phyloP scores from a whole-genome alignment of 2,113 vertebrate species.

The Python bivittatus region DNA sequence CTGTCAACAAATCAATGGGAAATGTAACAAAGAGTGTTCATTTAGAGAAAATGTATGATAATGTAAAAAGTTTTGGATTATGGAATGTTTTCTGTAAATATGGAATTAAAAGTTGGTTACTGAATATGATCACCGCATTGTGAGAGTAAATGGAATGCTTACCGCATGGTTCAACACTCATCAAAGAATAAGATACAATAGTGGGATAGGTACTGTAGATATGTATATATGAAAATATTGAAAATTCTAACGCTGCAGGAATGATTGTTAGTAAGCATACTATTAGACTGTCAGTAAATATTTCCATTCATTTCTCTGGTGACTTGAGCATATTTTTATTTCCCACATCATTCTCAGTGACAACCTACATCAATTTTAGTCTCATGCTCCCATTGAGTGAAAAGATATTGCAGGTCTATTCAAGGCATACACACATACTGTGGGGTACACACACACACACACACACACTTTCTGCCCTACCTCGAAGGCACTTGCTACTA shows the following conservation, averaged over 20 bases:
- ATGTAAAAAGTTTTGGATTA: neutral
- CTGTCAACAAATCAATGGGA: neutral
- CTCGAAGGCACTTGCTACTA: neutral
- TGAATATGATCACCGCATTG: neutral
- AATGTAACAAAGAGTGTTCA: neutral
- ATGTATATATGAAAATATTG: neutral
- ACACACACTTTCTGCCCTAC: neutral
- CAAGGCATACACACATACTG: neutral
- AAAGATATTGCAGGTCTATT: neutral
- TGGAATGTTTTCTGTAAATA: neutral
- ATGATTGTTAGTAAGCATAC: neutral
- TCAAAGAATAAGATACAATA: neutral
- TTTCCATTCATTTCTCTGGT: neutral
- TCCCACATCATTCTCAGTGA: neutral
- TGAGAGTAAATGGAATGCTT: neutral
- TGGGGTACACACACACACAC: neutral
- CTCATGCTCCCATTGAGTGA: neutral
- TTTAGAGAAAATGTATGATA: neutral
- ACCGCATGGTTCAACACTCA: neutral
- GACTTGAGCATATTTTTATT: rapidly evolving
- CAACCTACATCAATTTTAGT: neutral
- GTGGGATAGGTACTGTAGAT: neutral
- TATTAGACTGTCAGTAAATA: neutral
- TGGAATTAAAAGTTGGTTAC: neutral
- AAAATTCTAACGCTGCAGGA: neutral